A percentile compares a stretch with the other conserved stretches of the same genome.
These are phyloP conservation scores for Canis aureus DNA, from an alignment of 2,113 vertebrate species.

Conservation along the genomic window DNA sequence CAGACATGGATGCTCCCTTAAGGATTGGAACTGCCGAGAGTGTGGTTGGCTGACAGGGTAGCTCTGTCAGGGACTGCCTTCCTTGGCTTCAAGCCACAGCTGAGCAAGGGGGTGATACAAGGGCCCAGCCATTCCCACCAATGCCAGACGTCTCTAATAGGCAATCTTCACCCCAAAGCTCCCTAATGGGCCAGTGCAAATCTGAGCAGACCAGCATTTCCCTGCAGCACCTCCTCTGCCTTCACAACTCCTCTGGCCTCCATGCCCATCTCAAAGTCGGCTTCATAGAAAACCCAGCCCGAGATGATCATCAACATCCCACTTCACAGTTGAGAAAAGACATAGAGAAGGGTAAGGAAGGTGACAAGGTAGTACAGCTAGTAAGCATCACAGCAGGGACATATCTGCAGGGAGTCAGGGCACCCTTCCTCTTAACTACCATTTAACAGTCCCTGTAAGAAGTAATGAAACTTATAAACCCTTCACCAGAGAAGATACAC, in stretches of 20 bases:
- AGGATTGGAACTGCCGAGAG: too few species aligned
- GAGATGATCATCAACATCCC: too few species aligned
- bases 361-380: rapidly evolving
- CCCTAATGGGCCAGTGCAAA: rapidly evolving
- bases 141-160: not conserved
- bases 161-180: not conserved
- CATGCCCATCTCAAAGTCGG: not conserved
- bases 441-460: rapidly evolving
- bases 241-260: rapidly evolving
- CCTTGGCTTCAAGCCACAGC: not conserved
- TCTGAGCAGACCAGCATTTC: not conserved
- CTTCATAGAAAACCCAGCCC: not conserved
- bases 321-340: not conserved
- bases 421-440: not conserved
- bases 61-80: not conserved
- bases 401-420: not conserved
- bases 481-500: too few species aligned
- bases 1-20: not conserved
- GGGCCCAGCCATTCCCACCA: not conserved
- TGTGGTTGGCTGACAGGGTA: not conserved
- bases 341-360: too few species aligned
- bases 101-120: not conserved
- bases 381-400: not conserved
- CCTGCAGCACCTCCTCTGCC: not conserved
- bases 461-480: not conserved